Conservation (phyloP, 2,113 vertebrate genomes). For the Himantopus leucocephalus region DNA sequence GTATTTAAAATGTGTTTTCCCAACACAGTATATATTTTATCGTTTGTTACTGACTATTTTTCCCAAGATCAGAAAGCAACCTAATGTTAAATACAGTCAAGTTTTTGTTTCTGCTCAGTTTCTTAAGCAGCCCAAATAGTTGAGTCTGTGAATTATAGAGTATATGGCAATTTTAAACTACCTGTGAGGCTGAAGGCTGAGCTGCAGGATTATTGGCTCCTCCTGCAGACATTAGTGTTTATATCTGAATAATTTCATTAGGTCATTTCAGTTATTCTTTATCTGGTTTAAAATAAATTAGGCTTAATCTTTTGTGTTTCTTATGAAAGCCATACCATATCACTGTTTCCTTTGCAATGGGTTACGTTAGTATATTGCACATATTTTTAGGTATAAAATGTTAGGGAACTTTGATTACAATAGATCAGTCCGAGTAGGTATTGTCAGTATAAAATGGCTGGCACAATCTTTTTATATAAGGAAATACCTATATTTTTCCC, state of each 20-base stretch:
- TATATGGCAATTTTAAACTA: conserved; percentile 1
- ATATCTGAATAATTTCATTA: conserved; percentile 2
- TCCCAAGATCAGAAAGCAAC: background rate
- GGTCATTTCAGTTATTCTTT: background rate
- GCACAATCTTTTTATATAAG: background rate
- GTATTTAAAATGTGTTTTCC: background rate
- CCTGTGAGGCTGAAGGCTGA: conserved; percentile 34
- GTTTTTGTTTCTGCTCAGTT: background rate
- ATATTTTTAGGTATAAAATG: background rate
- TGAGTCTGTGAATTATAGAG: background rate
- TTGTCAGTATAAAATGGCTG: conserved; percentile 35
- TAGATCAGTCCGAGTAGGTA: background rate
- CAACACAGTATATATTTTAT: background rate
- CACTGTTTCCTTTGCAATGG: background rate
- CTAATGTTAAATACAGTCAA: background rate
- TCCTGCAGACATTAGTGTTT: conserved; percentile 35
- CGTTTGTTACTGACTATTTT: background rate
- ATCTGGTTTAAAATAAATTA: background rate
- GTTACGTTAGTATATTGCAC: background rate
- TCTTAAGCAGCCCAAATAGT: background rate
- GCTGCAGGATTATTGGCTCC: conserved; percentile 23
- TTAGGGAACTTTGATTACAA: background rate
- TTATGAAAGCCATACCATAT: background rate
- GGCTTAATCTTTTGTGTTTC: background rate
- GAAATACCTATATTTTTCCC: background rate